Base-by-base conservation (phyloP, 2,113 vertebrate genomes). In the Lamprologus tigripictilis region DNA sequence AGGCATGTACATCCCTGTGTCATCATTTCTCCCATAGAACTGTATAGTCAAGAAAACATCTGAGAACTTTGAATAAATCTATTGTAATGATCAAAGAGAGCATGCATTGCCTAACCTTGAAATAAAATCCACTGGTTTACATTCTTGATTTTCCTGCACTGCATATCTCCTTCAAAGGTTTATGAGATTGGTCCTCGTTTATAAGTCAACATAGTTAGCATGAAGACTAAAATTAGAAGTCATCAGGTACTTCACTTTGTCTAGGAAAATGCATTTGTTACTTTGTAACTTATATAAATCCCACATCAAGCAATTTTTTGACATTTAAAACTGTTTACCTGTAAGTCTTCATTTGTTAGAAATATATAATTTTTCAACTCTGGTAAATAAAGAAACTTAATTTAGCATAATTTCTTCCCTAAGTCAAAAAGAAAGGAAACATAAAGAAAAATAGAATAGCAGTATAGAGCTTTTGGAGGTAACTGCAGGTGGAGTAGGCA, bases 91-190 rank as follows among this genome's bases (percentile, higher is more conserved):
- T 91, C 83, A 83, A 58, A 17, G 16, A 10, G 21, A 85, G 78
- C 76, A 71, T 73, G 53, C 78, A 73, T 61, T 40, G 58, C 35
- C 19, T 45, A 89, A 83, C 21, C 80, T 81, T 82, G 55, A 88
- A 92, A 88, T 90, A 26, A 85, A 88, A 92, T 89, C 42, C 79
- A 10, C 12, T 57, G 80, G 82, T 87, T 90, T 73, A 68, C 40
- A 66, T 84, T 85, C 47, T 81, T 78, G 35, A 40, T 71, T 89
- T 78, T 28, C 73, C 37, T 58, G 7, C 28, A 35, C 16, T 78
- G 26, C 26, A n/a, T 31, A 31, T 8, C 16, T 49, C 17, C 7
- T 5, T 51, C 45, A 78, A 78, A 78, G 45, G 45, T 49, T 31
- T 31, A 31, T 31, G 45, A 31, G 9, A n/a, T 54, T 33, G 19